Evolutionary conservation across 23 tunicate genomes (phyloP).

Genomic region (Trididemnum clinides): DNA sequence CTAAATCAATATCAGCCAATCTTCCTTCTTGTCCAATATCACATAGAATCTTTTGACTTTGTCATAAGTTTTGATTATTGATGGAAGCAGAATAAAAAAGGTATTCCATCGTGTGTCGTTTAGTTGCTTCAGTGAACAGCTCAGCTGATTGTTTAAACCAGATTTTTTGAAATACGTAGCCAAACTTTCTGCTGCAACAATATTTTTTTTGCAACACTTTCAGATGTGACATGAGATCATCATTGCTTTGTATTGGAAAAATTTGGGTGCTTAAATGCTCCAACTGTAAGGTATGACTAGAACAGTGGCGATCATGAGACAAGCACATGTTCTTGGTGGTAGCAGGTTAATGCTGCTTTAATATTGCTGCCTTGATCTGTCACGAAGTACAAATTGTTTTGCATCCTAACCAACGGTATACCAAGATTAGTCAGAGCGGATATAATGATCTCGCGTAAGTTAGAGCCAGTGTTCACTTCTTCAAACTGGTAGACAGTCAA

Average conservation of each 20-base stretch:
- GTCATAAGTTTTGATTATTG: neutral
- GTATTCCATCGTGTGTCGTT: neutral
- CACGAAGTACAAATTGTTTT: neutral
- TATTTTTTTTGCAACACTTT: neutral
- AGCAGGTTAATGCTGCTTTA: neutral
- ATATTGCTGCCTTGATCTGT: neutral
- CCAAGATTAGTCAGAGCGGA: neutral
- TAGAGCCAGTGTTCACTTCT: neutral
- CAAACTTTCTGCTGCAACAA: neutral
- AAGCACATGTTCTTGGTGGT: neutral
- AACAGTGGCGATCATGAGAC: neutral
- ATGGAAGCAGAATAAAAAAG: neutral
- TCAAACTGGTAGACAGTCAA: neutral
- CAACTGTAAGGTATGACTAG: neutral
- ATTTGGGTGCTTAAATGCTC: neutral
- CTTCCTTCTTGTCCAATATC: neutral
- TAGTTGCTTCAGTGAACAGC: neutral
- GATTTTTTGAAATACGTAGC: neutral
- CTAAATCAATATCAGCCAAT: neutral
- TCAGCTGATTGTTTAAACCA: neutral
- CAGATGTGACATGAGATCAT: neutral
- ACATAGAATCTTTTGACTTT: neutral
- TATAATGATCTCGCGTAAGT: neutral
- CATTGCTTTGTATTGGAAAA: neutral
- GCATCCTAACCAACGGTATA: neutral